Evolutionary conservation across 2,888 invertebrate species (phyloP), one percentile per base, ranked within the genome.

Genomic region (Netelia inedita): DNA sequence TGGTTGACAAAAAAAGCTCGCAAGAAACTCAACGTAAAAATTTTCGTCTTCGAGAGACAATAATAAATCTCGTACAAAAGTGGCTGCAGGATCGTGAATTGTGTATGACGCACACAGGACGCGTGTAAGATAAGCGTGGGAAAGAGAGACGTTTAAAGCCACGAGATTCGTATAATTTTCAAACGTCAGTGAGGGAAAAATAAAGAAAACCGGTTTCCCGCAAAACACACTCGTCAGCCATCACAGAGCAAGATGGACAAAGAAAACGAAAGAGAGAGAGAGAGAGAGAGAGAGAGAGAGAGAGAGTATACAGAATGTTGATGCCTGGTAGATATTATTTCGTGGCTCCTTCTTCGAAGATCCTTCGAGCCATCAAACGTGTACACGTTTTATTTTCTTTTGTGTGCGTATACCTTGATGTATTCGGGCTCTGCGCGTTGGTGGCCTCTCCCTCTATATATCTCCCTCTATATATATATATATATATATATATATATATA

Each of bases 171-270:
- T 91, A 46, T 46, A 90, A 91, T 92, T 92, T 91, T 86, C 73
- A 85, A 89, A 89, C 87, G 87, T 83, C 65, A 79, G 71, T 66
- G 53, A 55, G 85, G 76, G 71, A 81, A 83, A 86, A 83, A 88
- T 88, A 82, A 88, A 87, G 87, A 87, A 90, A 91, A 92, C 92
- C 92, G 92, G 92, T 92, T 92, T 91, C 92, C 91, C 89, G 92
- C 92, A 88, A 92, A 92, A 92, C 89, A 92, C 89, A 87, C 88
- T 85, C 87, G 83, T 76, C 86, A 46, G 41, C 82, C 87, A 81
- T 76, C 86, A 19, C 21, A 57, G 19, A 19, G 57, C 35, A 35
- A 35, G 35, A 6, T 35, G 35, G 35, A 35, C 35, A 35, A 35
- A 35, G 35, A 35, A 35, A 53, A n/a, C 10, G 53, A 10, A n/a